Conservation (phyloP, 2,888 invertebrate species). For the Torymus texanus region DNA sequence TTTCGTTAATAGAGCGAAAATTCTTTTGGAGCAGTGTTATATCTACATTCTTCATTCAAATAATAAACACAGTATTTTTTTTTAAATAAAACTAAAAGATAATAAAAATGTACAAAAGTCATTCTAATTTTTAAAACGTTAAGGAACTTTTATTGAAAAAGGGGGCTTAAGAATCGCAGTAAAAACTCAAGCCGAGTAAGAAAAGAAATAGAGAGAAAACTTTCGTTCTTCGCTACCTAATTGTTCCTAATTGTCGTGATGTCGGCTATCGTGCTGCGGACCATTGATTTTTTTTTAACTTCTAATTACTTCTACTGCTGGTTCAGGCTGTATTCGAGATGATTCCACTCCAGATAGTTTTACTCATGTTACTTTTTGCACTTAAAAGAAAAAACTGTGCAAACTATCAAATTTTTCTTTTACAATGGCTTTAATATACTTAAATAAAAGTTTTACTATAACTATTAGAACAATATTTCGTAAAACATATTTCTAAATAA, state of each 20-base stretch:
- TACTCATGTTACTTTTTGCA: too few species aligned
- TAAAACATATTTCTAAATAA: too few species aligned
- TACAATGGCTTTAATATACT: too few species aligned
- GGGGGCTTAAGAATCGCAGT: neutral
- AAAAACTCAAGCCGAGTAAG: neutral
- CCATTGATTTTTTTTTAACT: conserved; percentile 25
- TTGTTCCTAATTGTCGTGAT: conserved; percentile 34
- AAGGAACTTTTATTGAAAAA: conserved; percentile 18
- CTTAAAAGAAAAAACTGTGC: too few species aligned
- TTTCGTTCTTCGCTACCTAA: conserved; percentile 31
- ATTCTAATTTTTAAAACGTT: conserved; percentile 8
- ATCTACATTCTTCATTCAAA: neutral
- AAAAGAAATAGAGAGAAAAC: conserved; percentile 21
- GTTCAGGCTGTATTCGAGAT: neutral
- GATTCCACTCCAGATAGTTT: neutral
- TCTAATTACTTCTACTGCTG: neutral
- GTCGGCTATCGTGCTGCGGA: conserved; percentile 28
- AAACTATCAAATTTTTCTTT: too few species aligned
- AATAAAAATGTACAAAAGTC: too few species aligned
- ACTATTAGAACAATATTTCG: too few species aligned
- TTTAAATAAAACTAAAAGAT: too few species aligned
- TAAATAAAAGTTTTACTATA: too few species aligned
- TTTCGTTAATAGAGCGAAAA: neutral
- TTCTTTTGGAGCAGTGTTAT: neutral
- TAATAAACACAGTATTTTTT: neutral